These are phyloP conservation scores for Engystomops pustulosus DNA, from an alignment of 2,113 vertebrate species.

Conservation along the genomic window DNA sequence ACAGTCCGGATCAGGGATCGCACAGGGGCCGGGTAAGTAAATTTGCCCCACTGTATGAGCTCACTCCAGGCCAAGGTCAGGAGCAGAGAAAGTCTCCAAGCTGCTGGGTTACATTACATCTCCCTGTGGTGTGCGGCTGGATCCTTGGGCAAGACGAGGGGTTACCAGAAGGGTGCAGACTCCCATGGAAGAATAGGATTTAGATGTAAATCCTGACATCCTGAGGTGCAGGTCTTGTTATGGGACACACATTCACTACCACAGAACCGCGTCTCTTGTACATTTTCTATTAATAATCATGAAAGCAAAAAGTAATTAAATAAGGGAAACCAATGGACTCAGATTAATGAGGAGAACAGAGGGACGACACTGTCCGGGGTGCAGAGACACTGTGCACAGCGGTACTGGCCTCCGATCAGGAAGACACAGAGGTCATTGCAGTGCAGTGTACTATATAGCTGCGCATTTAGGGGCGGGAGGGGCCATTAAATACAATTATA, in stretches of 20 bases:
- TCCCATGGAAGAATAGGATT: conserved; percentile 65
- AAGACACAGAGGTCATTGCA: too few species aligned
- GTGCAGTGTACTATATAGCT: too few species aligned
- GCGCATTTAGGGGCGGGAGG: too few species aligned
- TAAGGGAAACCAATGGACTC: not conserved
- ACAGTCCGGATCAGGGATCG: too few species aligned
- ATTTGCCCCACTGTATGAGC: too few species aligned
- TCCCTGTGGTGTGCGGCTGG: not conserved
- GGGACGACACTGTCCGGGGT: too few species aligned
- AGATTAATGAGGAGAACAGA: too few species aligned
- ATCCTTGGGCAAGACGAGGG: conserved; percentile 56
- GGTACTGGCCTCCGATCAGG: too few species aligned
- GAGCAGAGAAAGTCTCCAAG: not conserved
- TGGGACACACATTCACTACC: not conserved
- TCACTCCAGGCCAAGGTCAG: not conserved
- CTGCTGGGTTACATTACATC: not conserved
- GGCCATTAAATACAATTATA: too few species aligned
- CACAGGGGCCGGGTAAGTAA: too few species aligned
- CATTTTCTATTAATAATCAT: not conserved
- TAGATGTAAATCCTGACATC: conserved; percentile 20
- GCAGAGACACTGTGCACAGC: too few species aligned
- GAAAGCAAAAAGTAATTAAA: not conserved
- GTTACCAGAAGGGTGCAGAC: conserved; percentile 62
- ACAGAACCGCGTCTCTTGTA: conserved; percentile 7
- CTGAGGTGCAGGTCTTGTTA: conserved; percentile 48